Conservation (phyloP, 2,113 vertebrate genomes). For the Antechinus flavipes region DNA sequence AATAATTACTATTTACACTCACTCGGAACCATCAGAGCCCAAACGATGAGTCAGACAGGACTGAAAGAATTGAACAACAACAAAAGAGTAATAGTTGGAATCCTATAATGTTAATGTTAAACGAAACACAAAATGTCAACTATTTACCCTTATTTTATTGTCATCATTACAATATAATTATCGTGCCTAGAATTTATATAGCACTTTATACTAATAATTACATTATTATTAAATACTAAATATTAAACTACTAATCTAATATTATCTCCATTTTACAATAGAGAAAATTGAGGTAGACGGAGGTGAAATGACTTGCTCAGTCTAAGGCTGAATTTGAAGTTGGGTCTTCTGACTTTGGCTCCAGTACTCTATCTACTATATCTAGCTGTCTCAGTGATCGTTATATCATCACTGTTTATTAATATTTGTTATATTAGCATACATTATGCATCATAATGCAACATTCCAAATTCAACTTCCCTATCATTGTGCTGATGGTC, state of each 20-base stretch:
- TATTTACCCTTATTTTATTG: background rate
- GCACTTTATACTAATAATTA: background rate
- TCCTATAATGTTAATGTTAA: background rate
- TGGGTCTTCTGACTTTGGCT: background rate
- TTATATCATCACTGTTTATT: background rate
- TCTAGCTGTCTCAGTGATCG: background rate
- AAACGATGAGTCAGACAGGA: too few relatives aligned
- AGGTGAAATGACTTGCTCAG: background rate
- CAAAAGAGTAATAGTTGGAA: background rate
- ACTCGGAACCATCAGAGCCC: too few relatives aligned
- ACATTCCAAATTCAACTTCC: background rate
- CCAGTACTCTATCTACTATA: background rate
- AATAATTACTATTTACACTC: too few relatives aligned
- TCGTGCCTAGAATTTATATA: background rate
- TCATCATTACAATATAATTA: background rate
- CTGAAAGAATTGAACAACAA: too few relatives aligned
- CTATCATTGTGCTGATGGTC: too few relatives aligned
- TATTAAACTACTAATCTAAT: background rate
- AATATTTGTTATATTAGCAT: background rate
- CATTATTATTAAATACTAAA: too few relatives aligned
- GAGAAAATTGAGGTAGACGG: background rate
- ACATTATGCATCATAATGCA: background rate
- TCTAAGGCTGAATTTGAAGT: background rate
- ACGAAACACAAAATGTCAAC: background rate
- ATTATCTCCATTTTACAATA: background rate